Percentiles rank a stretch among this genome's conserved stretches.
Evolutionary conservation across 2,797 vertebrate genomes (phyloP).

Genomic region (Hipposideros larvatus): DNA sequence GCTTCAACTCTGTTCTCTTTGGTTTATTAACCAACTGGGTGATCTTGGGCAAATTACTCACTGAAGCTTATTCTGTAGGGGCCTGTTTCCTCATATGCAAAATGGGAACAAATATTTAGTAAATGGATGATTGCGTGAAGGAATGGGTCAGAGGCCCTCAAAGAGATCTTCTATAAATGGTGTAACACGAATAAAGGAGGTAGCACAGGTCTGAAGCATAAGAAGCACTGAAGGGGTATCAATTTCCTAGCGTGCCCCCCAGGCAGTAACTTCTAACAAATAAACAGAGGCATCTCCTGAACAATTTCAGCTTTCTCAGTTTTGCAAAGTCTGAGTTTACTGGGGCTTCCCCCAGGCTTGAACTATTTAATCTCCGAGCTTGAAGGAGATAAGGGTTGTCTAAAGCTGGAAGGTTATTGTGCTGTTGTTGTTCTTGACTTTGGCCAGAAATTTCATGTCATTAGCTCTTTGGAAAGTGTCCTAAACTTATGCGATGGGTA

Average conservation of each 20-base stretch:
- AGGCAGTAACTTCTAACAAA: neutral
- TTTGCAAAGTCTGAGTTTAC: neutral
- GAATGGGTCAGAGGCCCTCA: neutral
- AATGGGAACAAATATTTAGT: neutral
- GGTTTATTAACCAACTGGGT: neutral
- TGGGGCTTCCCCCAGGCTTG: neutral
- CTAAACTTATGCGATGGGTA: neutral
- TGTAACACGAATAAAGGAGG: neutral
- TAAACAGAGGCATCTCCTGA: neutral
- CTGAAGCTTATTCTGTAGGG: neutral
- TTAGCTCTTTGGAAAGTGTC: slow-evolving; percentile 17
- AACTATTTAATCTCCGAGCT: neutral
- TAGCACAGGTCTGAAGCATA: neutral
- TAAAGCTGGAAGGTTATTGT: neutral
- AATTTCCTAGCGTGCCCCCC: neutral
- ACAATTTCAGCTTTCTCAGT: neutral
- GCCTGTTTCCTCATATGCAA: neutral
- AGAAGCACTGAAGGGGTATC: neutral
- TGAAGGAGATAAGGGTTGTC: neutral
- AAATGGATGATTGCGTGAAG: neutral
- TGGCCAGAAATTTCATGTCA: neutral
- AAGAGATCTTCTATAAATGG: neutral
- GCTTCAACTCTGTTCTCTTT: neutral
- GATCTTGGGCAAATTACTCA: neutral
- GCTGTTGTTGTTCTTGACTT: slow-evolving; percentile 27